These are phyloP conservation scores for Heliconius erato DNA, from an alignment of 2,888 invertebrate genomes.

Conservation along the genomic window DNA sequence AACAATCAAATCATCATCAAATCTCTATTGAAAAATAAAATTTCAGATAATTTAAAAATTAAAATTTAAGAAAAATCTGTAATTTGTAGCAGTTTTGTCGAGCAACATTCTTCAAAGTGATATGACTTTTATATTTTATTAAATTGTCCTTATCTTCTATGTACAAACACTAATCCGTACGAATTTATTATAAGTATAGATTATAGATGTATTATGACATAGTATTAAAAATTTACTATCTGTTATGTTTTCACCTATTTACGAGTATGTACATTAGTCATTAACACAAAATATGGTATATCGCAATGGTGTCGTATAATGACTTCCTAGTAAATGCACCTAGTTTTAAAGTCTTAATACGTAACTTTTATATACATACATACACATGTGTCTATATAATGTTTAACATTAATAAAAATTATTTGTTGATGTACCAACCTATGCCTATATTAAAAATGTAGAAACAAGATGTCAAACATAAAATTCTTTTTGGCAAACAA, in stretches of 20 bases:
- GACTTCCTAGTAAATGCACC: slow-evolving; percentile 44
- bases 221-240: neutral
- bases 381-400: neutral
- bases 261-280: neutral
- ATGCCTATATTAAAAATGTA: neutral
- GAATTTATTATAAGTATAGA: no score
- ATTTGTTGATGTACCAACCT: neutral
- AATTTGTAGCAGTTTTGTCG: no score
- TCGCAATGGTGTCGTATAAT: slow-evolving; percentile 30
- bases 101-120: no score
- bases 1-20: no score
- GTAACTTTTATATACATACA: neutral
- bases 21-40: no score
- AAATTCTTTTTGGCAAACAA: no score
- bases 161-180: no score
- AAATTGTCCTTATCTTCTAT: no score
- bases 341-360: slow-evolving; percentile 8
- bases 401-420: neutral
- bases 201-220: neutral
- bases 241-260: slow-evolving; percentile 3
- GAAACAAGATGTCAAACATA: neutral
- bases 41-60: no score
- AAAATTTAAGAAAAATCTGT: no score
- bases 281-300: slow-evolving; percentile 13
- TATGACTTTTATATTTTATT: no score